phyloP scores from a whole-genome alignment of 1,140 invertebrate genomes.

The Brachionus manjavacas region DNA sequence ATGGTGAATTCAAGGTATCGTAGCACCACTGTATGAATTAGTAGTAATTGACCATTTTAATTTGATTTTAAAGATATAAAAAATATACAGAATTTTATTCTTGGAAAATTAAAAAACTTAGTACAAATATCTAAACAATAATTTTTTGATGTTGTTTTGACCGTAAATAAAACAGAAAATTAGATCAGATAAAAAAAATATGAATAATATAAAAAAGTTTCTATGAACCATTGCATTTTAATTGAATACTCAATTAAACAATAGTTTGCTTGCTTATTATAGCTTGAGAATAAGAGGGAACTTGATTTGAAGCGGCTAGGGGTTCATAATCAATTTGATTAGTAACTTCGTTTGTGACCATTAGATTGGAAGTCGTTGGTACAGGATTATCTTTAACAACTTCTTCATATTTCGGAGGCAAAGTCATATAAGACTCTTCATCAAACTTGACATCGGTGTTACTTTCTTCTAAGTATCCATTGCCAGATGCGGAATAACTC shows the following conservation, averaged over 20 bases:
- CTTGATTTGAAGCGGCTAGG: background rate
- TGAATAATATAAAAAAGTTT: background rate
- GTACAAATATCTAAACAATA: background rate
- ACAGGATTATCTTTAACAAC: background rate
- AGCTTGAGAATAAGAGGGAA: slow-evolving; percentile 10
- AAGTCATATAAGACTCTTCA: slow-evolving; percentile 17
- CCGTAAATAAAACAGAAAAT: background rate
- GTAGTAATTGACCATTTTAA: no score
- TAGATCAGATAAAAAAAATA: background rate
- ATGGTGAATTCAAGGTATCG: no score
- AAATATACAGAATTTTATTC: slow-evolving; percentile 3
- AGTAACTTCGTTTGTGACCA: background rate
- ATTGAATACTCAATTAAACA: background rate
- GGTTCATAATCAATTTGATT: background rate
- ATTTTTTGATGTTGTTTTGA: background rate
- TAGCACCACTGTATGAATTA: no score
- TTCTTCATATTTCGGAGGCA: slow-evolving; percentile 27
- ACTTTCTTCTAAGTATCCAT: background rate
- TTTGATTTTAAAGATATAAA: background rate
- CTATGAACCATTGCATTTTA: background rate
- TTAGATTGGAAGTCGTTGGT: slow-evolving; percentile 8
- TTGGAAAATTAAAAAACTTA: background rate
- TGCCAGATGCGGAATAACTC: background rate
- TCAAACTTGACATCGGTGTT: slow-evolving; percentile 22
- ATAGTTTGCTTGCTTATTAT: background rate